Base-by-base conservation (phyloP, 1,140 invertebrate species). In the Drosophila lowei region DNA sequence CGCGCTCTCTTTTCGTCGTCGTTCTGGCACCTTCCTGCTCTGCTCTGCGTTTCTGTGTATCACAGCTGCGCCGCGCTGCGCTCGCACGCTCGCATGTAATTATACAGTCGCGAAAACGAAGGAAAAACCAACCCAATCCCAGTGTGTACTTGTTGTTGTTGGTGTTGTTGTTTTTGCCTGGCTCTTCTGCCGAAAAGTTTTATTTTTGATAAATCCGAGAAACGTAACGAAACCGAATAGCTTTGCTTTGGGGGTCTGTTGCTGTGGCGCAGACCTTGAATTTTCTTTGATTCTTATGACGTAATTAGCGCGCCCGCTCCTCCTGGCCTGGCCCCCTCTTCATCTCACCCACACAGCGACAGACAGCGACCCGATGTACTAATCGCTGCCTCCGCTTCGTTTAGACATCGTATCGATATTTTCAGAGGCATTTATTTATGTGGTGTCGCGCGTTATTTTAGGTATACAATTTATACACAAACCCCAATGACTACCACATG, bases 201-300 rank as follows among this genome's bases (percentile, higher is more conserved):
- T 83, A 88, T 89, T 89, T 89, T 89, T 83, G 85, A 89, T 88
- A 76, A 81, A 70, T 68, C 63, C 66, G 64, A 70, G 64, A 80
- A 80, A 71, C 75, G 78, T 79, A 89, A 79, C 71, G 83, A 88
- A 86, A 86, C 80, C 74, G 80, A 79, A 88, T 84, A 88, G 75
- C 83, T 76, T 58, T 38, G n/a, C n/a, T n/a, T n/a, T n/a, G n/a
- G 11, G 30, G 30, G 11, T 58, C 68, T 77, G 67, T 66, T 48
- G 67, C 63, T 60, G 72, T 76, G 73, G 67, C 61, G 64, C 34
- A 83, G 83, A 88, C 83, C 83, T 88, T 88, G 83, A 88, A 88
- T 88, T 88, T 88, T 83, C 83, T 88, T 81, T 89, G 75, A 89
- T 88, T 88, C 79, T 89, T 89, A 88, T 88, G 83, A 88, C 83